Evolutionary conservation across 2,888 invertebrate genomes (phyloP).

Genomic region (Apoda limacodes): DNA sequence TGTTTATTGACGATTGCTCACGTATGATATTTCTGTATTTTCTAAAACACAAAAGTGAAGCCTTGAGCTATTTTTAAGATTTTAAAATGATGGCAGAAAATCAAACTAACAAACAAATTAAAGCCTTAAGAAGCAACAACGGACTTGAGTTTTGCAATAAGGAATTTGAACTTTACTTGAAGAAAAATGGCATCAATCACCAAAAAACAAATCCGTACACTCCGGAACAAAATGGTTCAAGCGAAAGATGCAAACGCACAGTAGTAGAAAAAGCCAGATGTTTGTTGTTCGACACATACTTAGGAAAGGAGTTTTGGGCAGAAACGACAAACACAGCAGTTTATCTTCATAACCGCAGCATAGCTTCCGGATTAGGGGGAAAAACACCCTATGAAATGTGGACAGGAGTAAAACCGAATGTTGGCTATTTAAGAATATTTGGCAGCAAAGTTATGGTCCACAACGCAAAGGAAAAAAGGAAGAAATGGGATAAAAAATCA

Average conservation of each 20-base stretch:
- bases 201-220: too few relatives aligned
- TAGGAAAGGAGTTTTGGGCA: conserved; percentile 1
- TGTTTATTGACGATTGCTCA: conserved; percentile 17
- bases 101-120: conserved; percentile 13
- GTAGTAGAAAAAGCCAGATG: too few relatives aligned
- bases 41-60: conserved; percentile 17
- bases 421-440: conserved; percentile 8
- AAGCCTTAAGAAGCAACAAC: conserved; percentile 16
- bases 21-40: conserved; percentile 19
- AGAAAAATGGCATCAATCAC: too few relatives aligned
- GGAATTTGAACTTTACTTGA: neutral
- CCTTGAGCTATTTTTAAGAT: conserved; percentile 13
- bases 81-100: conserved; percentile 19
- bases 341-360: neutral
- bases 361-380: neutral
- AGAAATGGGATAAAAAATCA: conserved; percentile 3
- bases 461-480: conserved; percentile 3
- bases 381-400: conserved; percentile 1
- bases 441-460: conserved; percentile 8
- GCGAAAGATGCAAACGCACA: too few relatives aligned
- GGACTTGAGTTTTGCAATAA: conserved; percentile 3
- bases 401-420: conserved; percentile 4
- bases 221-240: too few relatives aligned
- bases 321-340: conserved; percentile 1
- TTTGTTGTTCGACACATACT: neutral